A percentile compares a stretch with the other conserved stretches of the same genome.
phyloP scores from a whole-genome alignment of 2,888 invertebrate species.

The Temnothorax unifasciatus region DNA sequence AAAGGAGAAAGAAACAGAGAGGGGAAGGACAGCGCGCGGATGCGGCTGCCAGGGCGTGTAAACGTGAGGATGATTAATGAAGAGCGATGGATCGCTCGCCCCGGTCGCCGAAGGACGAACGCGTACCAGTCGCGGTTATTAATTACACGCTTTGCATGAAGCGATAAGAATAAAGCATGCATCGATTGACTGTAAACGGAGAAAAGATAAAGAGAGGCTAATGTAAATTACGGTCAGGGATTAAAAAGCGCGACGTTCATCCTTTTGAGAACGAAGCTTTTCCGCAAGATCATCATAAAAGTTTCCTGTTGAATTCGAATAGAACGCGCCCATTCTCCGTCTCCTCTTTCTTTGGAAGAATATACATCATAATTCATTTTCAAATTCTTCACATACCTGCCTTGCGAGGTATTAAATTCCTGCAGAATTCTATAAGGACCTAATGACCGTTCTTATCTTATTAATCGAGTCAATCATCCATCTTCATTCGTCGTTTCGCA shows the following conservation, averaged over 20 bases:
- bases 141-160: conserved; percentile 62
- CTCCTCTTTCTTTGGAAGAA: background rate
- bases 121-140: conserved; percentile 64
- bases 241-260: conserved; percentile 23
- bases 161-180: conserved; percentile 44
- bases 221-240: conserved; percentile 47
- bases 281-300: conserved; percentile 26
- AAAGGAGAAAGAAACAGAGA: conserved; percentile 22
- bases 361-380: conserved; percentile 38
- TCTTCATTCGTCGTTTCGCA: conserved; percentile 26
- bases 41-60: conserved; percentile 60
- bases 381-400: conserved; percentile 25
- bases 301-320: conserved; percentile 35
- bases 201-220: background rate
- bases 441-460: conserved; percentile 45
- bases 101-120: conserved; percentile 40
- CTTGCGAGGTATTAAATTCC: conserved; percentile 29
- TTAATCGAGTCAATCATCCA: conserved; percentile 47
- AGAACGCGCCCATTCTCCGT: background rate
- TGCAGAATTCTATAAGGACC: background rate
- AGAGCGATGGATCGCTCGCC: conserved; percentile 34
- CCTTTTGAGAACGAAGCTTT: background rate
- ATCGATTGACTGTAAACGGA: conserved; percentile 26
- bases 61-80: conserved; percentile 70
- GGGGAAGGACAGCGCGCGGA: conserved; percentile 43